Conservation (phyloP, 2,113 vertebrate species). For the Ctenomys sociabilis region DNA sequence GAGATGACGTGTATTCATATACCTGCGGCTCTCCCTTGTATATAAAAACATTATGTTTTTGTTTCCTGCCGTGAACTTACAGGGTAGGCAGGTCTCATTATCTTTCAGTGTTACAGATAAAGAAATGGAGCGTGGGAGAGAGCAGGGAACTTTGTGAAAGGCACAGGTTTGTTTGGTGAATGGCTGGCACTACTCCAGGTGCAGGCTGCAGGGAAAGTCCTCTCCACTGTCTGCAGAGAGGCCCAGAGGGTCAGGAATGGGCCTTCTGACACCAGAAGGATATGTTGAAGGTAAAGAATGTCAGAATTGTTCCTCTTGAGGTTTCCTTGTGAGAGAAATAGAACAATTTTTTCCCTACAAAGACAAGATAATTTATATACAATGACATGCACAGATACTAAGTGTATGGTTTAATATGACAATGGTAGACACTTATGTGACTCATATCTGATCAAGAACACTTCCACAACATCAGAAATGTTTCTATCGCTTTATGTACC, state of each 20-base stretch:
- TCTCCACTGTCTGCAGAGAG: not conserved
- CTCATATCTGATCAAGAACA: slow-evolving; percentile 1
- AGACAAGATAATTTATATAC: slow-evolving; percentile 14
- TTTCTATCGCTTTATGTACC: not conserved
- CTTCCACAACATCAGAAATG: slow-evolving; percentile 15
- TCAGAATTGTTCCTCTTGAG: not conserved
- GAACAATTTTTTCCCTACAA: not conserved
- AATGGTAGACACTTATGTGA: not conserved
- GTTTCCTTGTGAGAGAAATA: slow-evolving; percentile 17
- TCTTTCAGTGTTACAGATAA: not conserved
- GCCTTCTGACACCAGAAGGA: not conserved
- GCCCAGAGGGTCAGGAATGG: not conserved
- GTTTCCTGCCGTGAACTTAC: slow-evolving; percentile 29
- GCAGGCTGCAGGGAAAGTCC: not conserved
- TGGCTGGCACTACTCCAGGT: not conserved
- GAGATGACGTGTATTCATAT: slow-evolving; percentile 15
- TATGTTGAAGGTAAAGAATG: not conserved
- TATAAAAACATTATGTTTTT: slow-evolving; percentile 31
- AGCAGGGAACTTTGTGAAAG: not conserved
- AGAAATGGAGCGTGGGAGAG: not conserved
- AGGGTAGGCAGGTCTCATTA: not conserved
- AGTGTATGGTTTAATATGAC: slow-evolving; percentile 10
- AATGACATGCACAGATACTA: not conserved
- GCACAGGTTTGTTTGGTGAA: not conserved
- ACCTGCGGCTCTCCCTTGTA: slow-evolving; percentile 9